Conservation (phyloP, 2,113 vertebrate genomes). For the Lasiurus borealis region DNA sequence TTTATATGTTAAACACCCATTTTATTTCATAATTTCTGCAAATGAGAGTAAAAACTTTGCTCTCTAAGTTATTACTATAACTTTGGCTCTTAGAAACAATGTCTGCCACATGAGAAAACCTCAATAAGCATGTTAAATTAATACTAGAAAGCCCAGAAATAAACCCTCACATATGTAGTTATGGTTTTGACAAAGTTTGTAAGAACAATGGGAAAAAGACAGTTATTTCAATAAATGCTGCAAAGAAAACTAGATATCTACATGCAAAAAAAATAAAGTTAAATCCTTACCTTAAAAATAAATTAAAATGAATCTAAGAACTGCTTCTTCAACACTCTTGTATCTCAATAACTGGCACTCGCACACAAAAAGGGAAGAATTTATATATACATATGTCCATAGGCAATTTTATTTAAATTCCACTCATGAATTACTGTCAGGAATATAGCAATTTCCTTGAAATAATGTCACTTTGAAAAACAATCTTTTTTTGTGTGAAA, state of each 20-base stretch:
- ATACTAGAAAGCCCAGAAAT: no score
- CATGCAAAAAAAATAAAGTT: no score
- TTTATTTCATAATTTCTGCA: neutral
- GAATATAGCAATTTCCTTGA: neutral
- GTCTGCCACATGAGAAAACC: neutral
- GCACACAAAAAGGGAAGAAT: no score
- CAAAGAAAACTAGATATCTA: no score
- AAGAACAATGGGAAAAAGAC: no score
- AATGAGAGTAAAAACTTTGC: neutral
- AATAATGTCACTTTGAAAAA: constrained; percentile 4
- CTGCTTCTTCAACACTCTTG: no score
- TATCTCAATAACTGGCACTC: no score
- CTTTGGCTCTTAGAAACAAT: neutral
- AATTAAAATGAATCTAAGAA: no score
- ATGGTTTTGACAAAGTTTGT: no score
- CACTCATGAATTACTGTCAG: neutral
- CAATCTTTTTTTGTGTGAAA: neutral
- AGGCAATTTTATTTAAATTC: neutral
- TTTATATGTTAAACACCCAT: neutral
- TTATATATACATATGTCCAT: neutral
- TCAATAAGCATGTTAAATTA: neutral
- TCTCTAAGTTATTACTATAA: neutral
- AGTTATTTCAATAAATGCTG: no score
- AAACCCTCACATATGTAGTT: no score
- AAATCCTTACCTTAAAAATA: no score